A percentile compares a stretch with the other conserved stretches of the same genome.
These are phyloP conservation scores for Lithophane ornitopus DNA, from an alignment of 2,888 invertebrate species.

Conservation along the genomic window DNA sequence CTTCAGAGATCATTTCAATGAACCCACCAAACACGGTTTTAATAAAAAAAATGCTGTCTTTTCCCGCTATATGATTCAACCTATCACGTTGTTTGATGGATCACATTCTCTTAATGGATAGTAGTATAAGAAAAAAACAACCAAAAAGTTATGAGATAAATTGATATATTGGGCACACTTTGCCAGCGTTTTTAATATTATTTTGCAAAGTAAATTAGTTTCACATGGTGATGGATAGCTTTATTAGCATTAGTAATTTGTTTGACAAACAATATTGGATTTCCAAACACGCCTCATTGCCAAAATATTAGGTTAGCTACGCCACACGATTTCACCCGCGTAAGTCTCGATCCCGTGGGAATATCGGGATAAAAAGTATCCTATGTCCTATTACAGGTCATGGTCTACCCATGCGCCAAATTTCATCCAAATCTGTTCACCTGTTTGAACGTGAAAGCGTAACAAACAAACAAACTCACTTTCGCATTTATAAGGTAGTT, in stretches of 20 bases:
- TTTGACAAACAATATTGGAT: slow-evolving; percentile 43
- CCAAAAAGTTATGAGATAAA: slow-evolving; percentile 45
- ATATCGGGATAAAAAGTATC: too few relatives aligned
- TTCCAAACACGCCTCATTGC: slow-evolving; percentile 7
- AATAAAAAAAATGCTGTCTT: slow-evolving; percentile 24
- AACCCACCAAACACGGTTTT: not conserved
- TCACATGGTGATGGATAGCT: slow-evolving; percentile 46
- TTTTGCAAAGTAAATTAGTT: slow-evolving; percentile 38
- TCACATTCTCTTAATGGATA: slow-evolving; percentile 59
- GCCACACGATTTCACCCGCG: too few relatives aligned
- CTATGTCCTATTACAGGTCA: too few relatives aligned
- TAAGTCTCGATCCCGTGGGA: too few relatives aligned
- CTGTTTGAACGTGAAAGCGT: too few relatives aligned
- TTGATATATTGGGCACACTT: slow-evolving; percentile 59
- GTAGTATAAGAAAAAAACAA: slow-evolving; percentile 48
- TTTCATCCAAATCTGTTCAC: too few relatives aligned
- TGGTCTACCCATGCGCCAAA: too few relatives aligned
- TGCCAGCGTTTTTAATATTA: slow-evolving; percentile 32
- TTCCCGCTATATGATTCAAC: slow-evolving; percentile 58
- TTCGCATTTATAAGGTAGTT: too few relatives aligned
- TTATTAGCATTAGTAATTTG: slow-evolving; percentile 36
- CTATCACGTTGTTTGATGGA: slow-evolving; percentile 71
- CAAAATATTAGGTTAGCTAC: slow-evolving; percentile 10
- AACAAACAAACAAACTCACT: too few relatives aligned
- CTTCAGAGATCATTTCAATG: not conserved